These are phyloP conservation scores for Heliothis subflexa DNA, from an alignment of 1,140 invertebrate species.

Conservation along the genomic window DNA sequence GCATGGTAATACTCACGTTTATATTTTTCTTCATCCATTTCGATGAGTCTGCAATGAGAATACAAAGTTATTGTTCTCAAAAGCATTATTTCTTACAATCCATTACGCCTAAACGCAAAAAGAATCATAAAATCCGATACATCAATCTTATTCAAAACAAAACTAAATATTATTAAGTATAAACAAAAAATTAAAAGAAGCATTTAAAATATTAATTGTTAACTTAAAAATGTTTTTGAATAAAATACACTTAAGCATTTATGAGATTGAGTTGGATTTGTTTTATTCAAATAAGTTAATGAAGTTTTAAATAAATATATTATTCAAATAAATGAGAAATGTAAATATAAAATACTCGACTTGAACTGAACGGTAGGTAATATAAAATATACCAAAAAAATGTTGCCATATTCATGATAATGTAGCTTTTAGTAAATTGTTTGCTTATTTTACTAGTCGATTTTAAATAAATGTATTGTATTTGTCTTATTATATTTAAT, in stretches of 20 bases:
- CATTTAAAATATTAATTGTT: slow-evolving; percentile 29
- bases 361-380: slow-evolving; percentile 22
- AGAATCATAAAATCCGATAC: background rate
- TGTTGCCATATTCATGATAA: slow-evolving; percentile 15
- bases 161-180: background rate
- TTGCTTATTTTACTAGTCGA: slow-evolving; percentile 32
- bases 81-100: background rate
- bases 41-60: background rate
- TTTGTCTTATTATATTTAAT: slow-evolving; percentile 28
- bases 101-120: background rate
- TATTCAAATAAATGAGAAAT: slow-evolving; percentile 14
- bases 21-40: slow-evolving; percentile 8
- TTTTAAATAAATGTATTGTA: slow-evolving; percentile 35
- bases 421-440: slow-evolving; percentile 21
- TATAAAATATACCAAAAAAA: slow-evolving; percentile 37
- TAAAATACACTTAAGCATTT: slow-evolving; percentile 35
- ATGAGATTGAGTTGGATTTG: slow-evolving; percentile 18
- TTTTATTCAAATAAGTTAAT: slow-evolving; percentile 24
- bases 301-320: slow-evolving; percentile 18
- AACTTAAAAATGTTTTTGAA: slow-evolving; percentile 2
- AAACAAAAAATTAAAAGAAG: slow-evolving; percentile 17
- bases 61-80: slow-evolving; percentile 5
- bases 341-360: slow-evolving; percentile 20
- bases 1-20: slow-evolving; percentile 17
- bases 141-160: background rate